Percentiles rank a stretch among this genome's conserved stretches.
Evolutionary conservation across 2,797 vertebrate genomes (phyloP).

Genomic region (Melanotaenia parkinsoni): DNA sequence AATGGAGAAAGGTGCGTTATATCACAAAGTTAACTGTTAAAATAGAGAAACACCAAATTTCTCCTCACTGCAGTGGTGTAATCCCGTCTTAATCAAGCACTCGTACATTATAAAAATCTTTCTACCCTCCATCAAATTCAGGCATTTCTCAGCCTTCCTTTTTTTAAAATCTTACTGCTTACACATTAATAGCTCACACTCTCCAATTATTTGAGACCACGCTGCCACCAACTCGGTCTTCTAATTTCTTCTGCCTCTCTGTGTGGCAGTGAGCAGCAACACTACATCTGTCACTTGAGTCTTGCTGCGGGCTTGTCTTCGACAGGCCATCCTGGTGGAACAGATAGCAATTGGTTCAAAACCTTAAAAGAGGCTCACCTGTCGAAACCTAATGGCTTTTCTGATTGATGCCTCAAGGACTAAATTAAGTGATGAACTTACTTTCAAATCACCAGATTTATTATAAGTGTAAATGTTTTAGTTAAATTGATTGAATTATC

Average conservation of each 20-base stretch:
- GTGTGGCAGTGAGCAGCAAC: conserved; percentile 26
- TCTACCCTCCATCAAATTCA: background rate
- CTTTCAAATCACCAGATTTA: background rate
- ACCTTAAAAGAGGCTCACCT: background rate
- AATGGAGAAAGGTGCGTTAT: background rate
- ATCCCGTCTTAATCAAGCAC: conserved; percentile 1
- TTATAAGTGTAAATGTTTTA: background rate
- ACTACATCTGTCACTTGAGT: conserved; percentile 37
- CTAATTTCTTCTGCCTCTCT: conserved; percentile 12
- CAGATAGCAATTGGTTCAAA: conserved; percentile 9
- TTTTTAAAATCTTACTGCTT: background rate
- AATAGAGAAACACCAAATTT: conserved; percentile 14
- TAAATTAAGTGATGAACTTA: background rate
- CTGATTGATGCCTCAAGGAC: conserved; percentile 13
- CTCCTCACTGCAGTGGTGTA: background rate
- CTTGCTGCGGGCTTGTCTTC: conserved; percentile 8
- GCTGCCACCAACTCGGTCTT: background rate
- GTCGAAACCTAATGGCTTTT: conserved; percentile 8
- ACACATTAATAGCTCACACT: background rate
- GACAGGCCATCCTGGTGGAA: conserved; percentile 34
- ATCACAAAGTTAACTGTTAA: conserved; percentile 17
- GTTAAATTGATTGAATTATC: background rate
- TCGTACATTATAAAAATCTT: background rate
- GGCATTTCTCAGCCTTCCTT: too few species aligned
- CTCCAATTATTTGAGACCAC: conserved; percentile 16